phyloP scores from a whole-genome alignment of 1,140 invertebrate genomes.

The Micrasema longulum region DNA sequence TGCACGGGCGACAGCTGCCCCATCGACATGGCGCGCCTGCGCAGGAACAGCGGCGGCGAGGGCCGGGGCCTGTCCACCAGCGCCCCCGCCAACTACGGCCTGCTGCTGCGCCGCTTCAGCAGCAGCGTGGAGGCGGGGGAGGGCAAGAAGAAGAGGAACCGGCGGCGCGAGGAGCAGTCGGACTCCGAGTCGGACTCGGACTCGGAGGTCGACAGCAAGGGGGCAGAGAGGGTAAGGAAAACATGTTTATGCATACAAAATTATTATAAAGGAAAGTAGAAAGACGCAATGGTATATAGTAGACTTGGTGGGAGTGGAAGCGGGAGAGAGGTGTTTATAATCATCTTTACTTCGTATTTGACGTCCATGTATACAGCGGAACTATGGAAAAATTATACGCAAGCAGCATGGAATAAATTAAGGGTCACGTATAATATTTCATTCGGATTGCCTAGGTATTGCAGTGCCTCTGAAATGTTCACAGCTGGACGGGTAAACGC shows the following conservation, averaged over 20 bases:
- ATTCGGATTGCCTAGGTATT: too few relatives aligned
- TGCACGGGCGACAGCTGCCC: conserved; percentile 46
- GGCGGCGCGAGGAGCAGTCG: conserved; percentile 59
- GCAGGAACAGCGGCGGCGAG: conserved; percentile 2
- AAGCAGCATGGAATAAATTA: too few relatives aligned
- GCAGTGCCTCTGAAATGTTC: too few relatives aligned
- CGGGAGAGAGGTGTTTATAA: too few relatives aligned
- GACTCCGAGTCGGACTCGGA: conserved; percentile 71
- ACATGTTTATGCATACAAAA: neutral
- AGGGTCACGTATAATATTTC: too few relatives aligned
- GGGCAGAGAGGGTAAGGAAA: conserved; percentile 66
- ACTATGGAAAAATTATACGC: too few relatives aligned
- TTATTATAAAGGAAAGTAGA: too few relatives aligned
- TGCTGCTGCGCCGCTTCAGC: conserved; percentile 59
- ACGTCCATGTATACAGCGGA: too few relatives aligned
- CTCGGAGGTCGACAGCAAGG: conserved; percentile 71
- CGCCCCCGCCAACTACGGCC: conserved; percentile 39
- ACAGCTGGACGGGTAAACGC: too few relatives aligned
- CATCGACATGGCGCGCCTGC: conserved; percentile 34
- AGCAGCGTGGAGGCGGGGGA: conserved; percentile 67
- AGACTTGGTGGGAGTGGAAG: too few relatives aligned
- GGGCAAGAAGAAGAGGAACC: conserved; percentile 62
- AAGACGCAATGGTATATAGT: too few relatives aligned
- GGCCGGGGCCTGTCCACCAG: conserved; percentile 2
- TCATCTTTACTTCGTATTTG: too few relatives aligned